A percentile compares a stretch with the other conserved stretches of the same genome.
Evolutionary conservation across 1,140 invertebrate species (phyloP).

Genomic region (Metaphire vulgaris): DNA sequence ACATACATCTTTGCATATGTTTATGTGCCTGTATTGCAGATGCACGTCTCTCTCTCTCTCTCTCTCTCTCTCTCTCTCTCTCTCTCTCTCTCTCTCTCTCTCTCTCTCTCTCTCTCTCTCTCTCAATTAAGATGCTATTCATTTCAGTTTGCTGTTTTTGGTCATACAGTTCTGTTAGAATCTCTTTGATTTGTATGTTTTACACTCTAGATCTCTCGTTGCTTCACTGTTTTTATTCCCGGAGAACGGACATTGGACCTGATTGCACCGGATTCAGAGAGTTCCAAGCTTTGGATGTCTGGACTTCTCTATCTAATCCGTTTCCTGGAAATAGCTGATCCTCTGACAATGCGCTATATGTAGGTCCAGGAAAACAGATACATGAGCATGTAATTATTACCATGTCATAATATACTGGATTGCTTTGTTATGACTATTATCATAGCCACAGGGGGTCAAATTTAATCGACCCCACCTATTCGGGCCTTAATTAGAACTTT

Average conservation of each 20-base stretch:
- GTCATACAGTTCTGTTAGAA: no score
- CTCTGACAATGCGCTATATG: background rate
- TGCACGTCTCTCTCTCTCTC: background rate
- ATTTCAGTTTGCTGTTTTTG: no score
- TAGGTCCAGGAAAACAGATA: background rate
- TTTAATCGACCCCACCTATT: background rate
- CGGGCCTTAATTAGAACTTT: background rate
- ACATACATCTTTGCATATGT: background rate
- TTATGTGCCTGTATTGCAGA: background rate
- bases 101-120: background rate
- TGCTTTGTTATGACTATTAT: background rate
- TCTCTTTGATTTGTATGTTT: no score
- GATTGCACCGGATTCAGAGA: background rate
- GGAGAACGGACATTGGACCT: background rate
- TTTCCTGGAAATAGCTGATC: background rate
- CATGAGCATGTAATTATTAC: background rate
- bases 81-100: background rate
- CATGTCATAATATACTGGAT: background rate
- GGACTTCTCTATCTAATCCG: background rate
- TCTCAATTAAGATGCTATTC: background rate
- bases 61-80: background rate
- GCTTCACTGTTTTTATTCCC: background rate
- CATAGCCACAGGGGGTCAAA: background rate
- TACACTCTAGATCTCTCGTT: background rate
- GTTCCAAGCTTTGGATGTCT: background rate